Percentiles rank a stretch among this genome's conserved stretches.
Evolutionary conservation across 2,113 vertebrate species (phyloP).

Genomic region (Aphelocoma coerulescens): DNA sequence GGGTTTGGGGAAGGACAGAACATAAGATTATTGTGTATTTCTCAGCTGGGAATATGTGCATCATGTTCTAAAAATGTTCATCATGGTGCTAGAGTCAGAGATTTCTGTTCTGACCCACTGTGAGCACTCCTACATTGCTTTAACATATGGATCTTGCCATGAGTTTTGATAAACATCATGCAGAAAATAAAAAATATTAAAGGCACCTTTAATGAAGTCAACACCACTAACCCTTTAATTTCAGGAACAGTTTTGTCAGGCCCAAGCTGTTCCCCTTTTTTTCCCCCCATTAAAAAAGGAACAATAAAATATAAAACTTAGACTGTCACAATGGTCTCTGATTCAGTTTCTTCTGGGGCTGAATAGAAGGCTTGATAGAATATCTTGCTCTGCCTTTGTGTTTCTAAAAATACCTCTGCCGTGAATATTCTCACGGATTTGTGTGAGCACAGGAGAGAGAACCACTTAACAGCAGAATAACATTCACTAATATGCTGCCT

Average conservation of each 20-base stretch:
- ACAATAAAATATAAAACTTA: neutral
- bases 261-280: neutral
- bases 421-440: neutral
- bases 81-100: neutral
- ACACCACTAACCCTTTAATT: neutral
- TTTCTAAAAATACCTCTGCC: conserved; percentile 11
- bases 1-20: neutral
- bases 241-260: neutral
- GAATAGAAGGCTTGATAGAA: neutral
- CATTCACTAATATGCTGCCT: conserved; percentile 16
- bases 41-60: neutral
- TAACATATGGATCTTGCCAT: neutral
- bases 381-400: neutral
- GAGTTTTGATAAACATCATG: neutral
- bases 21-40: neutral
- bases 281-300: neutral
- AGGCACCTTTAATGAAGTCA: neutral
- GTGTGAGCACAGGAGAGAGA: neutral
- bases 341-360: neutral
- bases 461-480: neutral
- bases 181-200: neutral
- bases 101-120: neutral
- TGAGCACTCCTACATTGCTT: neutral
- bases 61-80: neutral
- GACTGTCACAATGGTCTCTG: neutral